Evolutionary conservation across 2,797 vertebrate species (phyloP).

Genomic region (Tragopan temminckii): DNA sequence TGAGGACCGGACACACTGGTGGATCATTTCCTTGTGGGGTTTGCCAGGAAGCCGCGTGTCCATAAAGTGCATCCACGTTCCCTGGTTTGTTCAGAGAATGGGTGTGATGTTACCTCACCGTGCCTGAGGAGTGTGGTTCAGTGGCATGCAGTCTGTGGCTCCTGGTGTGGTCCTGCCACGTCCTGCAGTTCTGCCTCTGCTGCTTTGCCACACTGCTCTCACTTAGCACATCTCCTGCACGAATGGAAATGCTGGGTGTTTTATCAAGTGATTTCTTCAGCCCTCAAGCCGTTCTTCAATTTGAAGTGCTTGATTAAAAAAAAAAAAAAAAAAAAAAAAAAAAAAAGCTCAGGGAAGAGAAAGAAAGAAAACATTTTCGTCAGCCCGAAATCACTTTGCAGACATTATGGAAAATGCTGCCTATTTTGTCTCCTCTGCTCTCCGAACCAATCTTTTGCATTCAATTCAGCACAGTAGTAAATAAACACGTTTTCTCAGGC

Average conservation of each 20-base stretch:
- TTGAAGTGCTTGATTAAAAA: slow-evolving; percentile 64
- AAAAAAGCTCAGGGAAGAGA: neutral
- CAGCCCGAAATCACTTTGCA: slow-evolving; percentile 61
- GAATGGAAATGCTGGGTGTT: slow-evolving; percentile 33
- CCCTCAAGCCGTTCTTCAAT: slow-evolving; percentile 61
- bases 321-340: neutral
- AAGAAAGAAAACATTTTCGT: slow-evolving; percentile 51
- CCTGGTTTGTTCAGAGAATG: fast-evolving
- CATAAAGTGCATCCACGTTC: neutral
- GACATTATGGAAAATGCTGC: slow-evolving; percentile 64
- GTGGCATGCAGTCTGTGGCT: no score
- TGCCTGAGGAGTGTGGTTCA: no score
- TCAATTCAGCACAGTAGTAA: slow-evolving; percentile 62
- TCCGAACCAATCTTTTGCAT: slow-evolving; percentile 59
- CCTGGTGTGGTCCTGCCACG: no score
- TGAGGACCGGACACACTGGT: no score
- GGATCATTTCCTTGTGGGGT: fast-evolving
- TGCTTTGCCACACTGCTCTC: neutral
- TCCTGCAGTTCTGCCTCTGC: neutral
- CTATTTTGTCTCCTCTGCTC: slow-evolving; percentile 54
- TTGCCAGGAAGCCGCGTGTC: neutral
- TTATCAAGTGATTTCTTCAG: slow-evolving; percentile 41
- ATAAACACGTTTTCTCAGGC: slow-evolving; percentile 68
- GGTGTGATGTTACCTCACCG: neutral
- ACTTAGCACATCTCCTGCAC: slow-evolving; percentile 21